Base-by-base conservation (phyloP, 2,888 invertebrate species). In the Cacoxenus indagator region DNA sequence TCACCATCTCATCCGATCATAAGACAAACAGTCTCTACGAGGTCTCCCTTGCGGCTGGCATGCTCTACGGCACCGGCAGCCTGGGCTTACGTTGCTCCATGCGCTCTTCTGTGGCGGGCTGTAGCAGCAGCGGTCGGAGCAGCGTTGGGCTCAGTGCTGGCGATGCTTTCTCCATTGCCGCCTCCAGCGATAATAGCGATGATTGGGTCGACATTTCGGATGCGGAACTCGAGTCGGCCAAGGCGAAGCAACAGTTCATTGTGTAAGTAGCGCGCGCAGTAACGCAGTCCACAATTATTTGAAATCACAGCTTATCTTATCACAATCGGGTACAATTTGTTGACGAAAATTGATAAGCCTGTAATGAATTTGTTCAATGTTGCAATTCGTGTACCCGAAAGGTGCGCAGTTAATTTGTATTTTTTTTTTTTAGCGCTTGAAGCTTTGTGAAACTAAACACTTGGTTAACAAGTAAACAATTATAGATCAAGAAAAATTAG, bases 201-300 rank as follows among this genome's bases (percentile, higher is more conserved):
- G 88, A 86, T 64, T 88, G 88, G 87, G 83, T 87, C 67, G 88
- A 88, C 73, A 85, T 88, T 46, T 87, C 88, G 11, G 88, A 88
- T 26, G 77, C 59, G 51, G 61, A 19, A 64, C 43, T 68, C 0
- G 82, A 78, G 70, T 71, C 65, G 19, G 51, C 67, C 46, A 67
- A 59, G 24, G 74, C 43, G 73, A 76, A 77, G 67, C 82, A 81
- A 31, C 86, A 87, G 68, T 88, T 88, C 68, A 85, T 88, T 77
- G 87, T 88, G 88, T 88, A 79, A 88, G 88, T 88, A 43, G 75
- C 76, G 75, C 80, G 82, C 73, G 78, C 68, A 70, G 74, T 73
- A 71, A 24, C 43, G 3, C 14, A 43, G 11, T 43, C n/a, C 17
- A 51, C 51, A 51, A 37, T 37, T 37, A 37, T 80, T 82, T 80